A percentile compares a stretch with the other conserved stretches of the same genome.
Evolutionary conservation across 1,140 invertebrate species (phyloP).

Genomic region (Octopus bimaculoides): DNA sequence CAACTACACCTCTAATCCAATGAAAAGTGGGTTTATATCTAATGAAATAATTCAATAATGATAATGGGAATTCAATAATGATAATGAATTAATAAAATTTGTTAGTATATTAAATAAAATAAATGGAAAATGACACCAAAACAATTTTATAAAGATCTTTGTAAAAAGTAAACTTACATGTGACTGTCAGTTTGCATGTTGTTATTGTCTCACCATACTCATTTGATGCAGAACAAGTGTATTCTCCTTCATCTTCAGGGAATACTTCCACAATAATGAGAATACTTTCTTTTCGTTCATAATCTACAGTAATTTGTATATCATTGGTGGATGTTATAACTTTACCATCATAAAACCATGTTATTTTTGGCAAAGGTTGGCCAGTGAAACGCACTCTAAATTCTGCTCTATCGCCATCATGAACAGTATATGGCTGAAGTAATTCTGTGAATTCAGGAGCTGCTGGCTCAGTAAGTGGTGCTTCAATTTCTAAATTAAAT

Average conservation of each 20-base stretch:
- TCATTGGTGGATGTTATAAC: constrained; percentile 45
- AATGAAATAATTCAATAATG: too few relatives aligned
- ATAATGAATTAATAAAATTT: background rate
- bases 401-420: constrained; percentile 46
- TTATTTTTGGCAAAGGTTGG: constrained; percentile 47
- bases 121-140: background rate
- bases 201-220: constrained; percentile 76
- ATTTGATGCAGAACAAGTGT: constrained; percentile 86
- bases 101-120: background rate
- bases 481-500: background rate
- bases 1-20: too few relatives aligned
- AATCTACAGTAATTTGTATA: constrained; percentile 50
- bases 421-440: constrained; percentile 42
- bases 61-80: too few relatives aligned
- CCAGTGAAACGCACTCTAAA: constrained; percentile 47
- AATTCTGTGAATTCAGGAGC: constrained; percentile 50
- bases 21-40: too few relatives aligned
- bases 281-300: constrained; percentile 40
- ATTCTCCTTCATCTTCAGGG: constrained; percentile 80
- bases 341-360: constrained; percentile 53
- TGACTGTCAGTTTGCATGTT: constrained; percentile 46
- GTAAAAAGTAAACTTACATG: constrained; percentile 38
- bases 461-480: constrained; percentile 8
- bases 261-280: constrained; percentile 55
- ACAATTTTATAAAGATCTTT: background rate